phyloP scores from a whole-genome alignment of 1,140 invertebrate genomes.

The Glomeris maerens region DNA sequence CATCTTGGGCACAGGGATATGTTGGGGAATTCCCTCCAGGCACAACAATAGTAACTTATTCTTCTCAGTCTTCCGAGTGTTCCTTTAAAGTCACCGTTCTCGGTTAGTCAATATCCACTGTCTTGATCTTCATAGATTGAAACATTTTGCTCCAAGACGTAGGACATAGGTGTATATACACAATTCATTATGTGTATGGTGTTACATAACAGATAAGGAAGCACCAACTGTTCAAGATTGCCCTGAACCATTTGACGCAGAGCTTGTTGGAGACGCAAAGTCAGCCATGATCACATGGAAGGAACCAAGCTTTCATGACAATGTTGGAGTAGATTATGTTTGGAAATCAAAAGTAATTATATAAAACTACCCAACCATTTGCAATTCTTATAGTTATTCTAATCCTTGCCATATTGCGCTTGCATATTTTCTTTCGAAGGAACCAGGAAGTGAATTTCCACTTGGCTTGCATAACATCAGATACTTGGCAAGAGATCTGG shows the following conservation, averaged over 20 bases:
- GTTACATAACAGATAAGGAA: constrained; percentile 36
- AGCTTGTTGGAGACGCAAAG: constrained; percentile 37
- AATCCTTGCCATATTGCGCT: background rate
- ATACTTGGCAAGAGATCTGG: constrained; percentile 21
- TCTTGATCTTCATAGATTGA: constrained; percentile 20
- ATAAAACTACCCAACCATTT: background rate
- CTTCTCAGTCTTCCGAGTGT: no score
- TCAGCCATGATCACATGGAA: constrained; percentile 46
- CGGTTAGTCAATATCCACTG: background rate
- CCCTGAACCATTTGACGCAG: constrained; percentile 45
- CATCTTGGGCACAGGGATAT: no score
- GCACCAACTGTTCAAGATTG: constrained; percentile 42
- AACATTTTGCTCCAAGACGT: constrained; percentile 22
- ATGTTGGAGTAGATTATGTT: constrained; percentile 40
- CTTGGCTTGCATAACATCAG: constrained; percentile 20
- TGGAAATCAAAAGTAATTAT: constrained; percentile 45
- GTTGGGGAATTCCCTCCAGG: no score
- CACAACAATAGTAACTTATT: no score
- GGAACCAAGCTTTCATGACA: constrained; percentile 50
- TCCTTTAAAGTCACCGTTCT: no score
- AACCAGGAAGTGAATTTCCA: constrained; percentile 16
- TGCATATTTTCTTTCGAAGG: constrained; percentile 12
- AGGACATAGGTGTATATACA: constrained; percentile 18
- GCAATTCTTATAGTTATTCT: background rate
- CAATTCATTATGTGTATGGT: constrained; percentile 29